Evolutionary conservation across 37 sponge, comb jelly and placozoan genomes (phyloP), one percentile per base, ranked within the genome.

Genomic region (Theonella swinhoei): DNA sequence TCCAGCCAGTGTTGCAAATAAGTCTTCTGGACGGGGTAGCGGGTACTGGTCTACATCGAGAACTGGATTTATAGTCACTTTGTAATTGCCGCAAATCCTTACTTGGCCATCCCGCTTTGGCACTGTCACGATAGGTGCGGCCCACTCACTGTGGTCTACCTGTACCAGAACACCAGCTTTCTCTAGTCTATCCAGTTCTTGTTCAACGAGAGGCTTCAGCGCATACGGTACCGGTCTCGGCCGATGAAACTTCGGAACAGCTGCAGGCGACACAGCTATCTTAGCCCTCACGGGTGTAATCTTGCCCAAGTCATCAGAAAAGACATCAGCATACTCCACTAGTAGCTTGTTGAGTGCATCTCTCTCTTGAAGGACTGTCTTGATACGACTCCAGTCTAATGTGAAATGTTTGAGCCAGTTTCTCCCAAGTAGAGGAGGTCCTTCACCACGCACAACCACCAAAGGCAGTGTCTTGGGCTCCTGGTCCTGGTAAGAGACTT

Each of bases 11-110:
- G 77, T 76, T n/a, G 77, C 76, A 62, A 75, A 84, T 20, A 75
- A 0, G 4, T 82, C 83, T 4, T 82, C 83, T 0, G 83, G 83
- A 3, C 58, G 26, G 2, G 85, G 85, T 7, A 84, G 37, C 2
- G 85, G 85, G 26, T 84, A 74, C 22, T 76, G 68, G 24, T 84
- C 85, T 34, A 76, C 70, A 1, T 39, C 68, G 36, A 84, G 29
- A 0, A 19, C 34, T 1, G 42, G 85, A 39, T 84, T 84, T 0
- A 84, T 26, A 0, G 85, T 84, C 3, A 84, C 85, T 23, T 83
- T 83, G 35, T 61, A 83, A 35, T 83, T 77, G 1, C 85, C 85
- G 40, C 85, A 75, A 0, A 76, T 5, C 9, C 81, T 11, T 11
- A 80, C 8, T 7, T 22, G 4, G 17, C 81, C 81, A 69, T 80